phyloP scores from a whole-genome alignment of 1,140 invertebrate genomes.

The Eupristina koningsbergeri region DNA sequence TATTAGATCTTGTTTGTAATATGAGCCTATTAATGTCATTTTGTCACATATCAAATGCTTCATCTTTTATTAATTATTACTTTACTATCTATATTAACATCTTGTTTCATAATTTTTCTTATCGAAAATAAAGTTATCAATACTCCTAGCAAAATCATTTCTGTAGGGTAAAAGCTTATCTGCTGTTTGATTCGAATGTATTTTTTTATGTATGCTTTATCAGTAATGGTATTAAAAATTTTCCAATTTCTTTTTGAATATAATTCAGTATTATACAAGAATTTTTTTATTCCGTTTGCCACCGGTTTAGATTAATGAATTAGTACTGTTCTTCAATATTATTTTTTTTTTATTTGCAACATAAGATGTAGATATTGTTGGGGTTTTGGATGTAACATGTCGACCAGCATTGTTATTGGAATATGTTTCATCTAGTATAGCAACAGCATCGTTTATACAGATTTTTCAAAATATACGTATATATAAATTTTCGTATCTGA shows the following conservation, averaged over 20 bases:
- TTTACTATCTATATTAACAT: not conserved
- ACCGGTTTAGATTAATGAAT: constrained; percentile 69
- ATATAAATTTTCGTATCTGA: constrained; percentile 55
- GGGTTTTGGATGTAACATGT: constrained; percentile 65
- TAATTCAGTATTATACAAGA: constrained; percentile 51
- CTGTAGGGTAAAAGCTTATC: constrained; percentile 69
- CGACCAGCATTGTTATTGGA: constrained; percentile 68
- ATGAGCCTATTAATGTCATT: constrained; percentile 47
- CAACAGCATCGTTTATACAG: constrained; percentile 68
- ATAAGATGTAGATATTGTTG: constrained; percentile 65
- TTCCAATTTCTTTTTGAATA: constrained; percentile 65
- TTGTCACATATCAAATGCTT: not conserved
- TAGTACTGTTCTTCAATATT: constrained; percentile 70
- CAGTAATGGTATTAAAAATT: constrained; percentile 70
- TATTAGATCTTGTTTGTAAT: constrained; percentile 62
- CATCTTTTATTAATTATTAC: not conserved
- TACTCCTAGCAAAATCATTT: constrained; percentile 68
- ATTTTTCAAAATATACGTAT: constrained; percentile 60
- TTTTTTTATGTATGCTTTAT: constrained; percentile 71
- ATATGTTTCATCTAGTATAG: constrained; percentile 69
- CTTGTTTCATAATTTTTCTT: constrained; percentile 34
- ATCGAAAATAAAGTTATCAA: constrained; percentile 69
- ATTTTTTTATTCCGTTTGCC: constrained; percentile 64
- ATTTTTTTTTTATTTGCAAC: constrained; percentile 65
- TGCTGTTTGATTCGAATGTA: constrained; percentile 66